Base-by-base conservation (phyloP, 2,888 invertebrate genomes). In the Temnothorax unifasciatus region DNA sequence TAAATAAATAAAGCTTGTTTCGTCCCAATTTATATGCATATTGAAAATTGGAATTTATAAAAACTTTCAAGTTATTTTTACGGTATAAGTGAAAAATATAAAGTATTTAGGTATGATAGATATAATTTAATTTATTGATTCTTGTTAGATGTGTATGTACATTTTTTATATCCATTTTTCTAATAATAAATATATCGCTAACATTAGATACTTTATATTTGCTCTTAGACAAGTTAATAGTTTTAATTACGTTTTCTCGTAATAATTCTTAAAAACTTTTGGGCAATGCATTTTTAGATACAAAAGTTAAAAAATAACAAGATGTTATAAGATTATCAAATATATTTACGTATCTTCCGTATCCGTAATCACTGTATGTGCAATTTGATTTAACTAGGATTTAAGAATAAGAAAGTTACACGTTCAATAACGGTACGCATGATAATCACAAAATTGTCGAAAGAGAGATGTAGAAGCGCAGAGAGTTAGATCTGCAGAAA, bases 401-500 rank as follows among this genome's bases (percentile, higher is more conserved):
- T 81, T 34, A 59, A 71, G 0, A 47, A 29, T 73, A 73, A 81
- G n/a, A 59, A 61, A 38, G 21, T 81, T 59, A 73, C 11, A 21
- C 8, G 25, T 15, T 77, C 29, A 57, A 57, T 68, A 68, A 69
- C 54, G n/a, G 3, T 25, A 41, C 8, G 47, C 25, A 73, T 29
- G 15, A 8, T 38, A 59, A 73, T 73, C 9, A 38, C 47, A 59
- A 61, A 77, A 81, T 71, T 73, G 50, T 71, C 34, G 47, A 61
- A 61, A 63, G 73, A 76, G 83, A 77, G 41, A 21, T 38, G 44
- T 15, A 38, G 74, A 69, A 82, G 50, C 57, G 29, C 25, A 61
- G 73, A 66, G 77, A 66, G 81, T 54, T 74, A 76, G 84, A 88
- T 85, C 81, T 52, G 88, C 82, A 88, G 87, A 87, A 89, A 89